Percentiles rank a stretch among this genome's conserved stretches.
These are phyloP conservation scores for Indicator indicator DNA, from an alignment of 2,113 vertebrate genomes.

Conservation along the genomic window DNA sequence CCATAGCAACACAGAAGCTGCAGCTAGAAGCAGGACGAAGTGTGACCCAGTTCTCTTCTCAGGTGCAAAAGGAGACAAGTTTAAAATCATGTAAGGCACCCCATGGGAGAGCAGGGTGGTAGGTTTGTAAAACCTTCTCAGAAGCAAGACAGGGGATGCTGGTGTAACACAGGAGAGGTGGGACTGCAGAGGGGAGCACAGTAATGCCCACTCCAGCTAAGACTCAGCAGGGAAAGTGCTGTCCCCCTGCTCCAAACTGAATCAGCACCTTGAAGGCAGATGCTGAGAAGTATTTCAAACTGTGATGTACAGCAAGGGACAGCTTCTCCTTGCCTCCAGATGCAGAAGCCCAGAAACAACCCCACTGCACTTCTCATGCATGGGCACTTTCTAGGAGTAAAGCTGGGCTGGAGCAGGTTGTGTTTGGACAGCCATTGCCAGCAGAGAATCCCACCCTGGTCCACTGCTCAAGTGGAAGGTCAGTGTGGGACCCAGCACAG, in stretches of 20 bases:
- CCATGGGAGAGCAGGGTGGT: not conserved
- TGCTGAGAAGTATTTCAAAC: not conserved
- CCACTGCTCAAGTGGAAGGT: not conserved
- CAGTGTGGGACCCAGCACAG: rapidly evolving
- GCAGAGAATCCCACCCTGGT: not conserved
- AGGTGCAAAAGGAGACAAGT: not conserved
- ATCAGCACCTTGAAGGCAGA: not conserved
- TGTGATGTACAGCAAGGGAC: not conserved
- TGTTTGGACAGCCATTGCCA: not conserved
- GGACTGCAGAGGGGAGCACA: not conserved
- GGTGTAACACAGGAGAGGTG: not conserved
- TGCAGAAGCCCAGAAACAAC: not conserved
- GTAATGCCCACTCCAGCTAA: not conserved
- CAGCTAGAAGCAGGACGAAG: not conserved
- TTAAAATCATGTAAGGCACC: not conserved
- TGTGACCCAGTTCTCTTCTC: not conserved
- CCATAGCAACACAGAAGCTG: not conserved
- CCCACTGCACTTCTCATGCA: rapidly evolving
- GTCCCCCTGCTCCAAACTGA: rapidly evolving
- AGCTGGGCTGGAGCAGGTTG: not conserved
- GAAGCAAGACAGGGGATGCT: not conserved
- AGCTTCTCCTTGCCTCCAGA: not conserved
- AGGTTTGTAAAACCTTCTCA: not conserved
- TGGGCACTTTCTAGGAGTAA: not conserved
- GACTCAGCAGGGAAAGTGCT: not conserved